Conservation (phyloP, 2,797 vertebrate species). For the Halcyon badia region DNA sequence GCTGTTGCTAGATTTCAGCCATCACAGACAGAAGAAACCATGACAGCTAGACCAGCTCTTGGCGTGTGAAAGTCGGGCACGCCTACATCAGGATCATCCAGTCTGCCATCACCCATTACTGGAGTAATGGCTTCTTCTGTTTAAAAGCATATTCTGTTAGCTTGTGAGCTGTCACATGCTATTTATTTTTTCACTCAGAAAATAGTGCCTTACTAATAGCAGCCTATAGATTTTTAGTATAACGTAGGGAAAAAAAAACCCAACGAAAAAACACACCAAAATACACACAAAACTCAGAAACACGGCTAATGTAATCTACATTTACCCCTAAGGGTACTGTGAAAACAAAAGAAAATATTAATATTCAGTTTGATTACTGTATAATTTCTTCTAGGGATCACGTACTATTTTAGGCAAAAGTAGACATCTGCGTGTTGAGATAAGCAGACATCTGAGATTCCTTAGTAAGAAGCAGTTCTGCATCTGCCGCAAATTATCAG, state of each 20-base stretch:
- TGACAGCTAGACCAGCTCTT: neutral
- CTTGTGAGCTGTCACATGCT: neutral
- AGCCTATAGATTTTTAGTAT: neutral
- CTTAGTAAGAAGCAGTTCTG: neutral
- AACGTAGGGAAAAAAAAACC: neutral
- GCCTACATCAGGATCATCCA: neutral
- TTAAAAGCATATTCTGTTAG: neutral
- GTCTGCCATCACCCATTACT: neutral
- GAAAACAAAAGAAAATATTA: neutral
- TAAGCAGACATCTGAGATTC: neutral
- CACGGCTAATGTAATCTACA: neutral
- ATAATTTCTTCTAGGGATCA: neutral
- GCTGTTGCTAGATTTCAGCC: neutral
- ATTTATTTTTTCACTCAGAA: constrained; percentile 5
- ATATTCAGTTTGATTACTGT: neutral
- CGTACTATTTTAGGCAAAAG: neutral
- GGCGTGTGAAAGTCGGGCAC: rapidly evolving
- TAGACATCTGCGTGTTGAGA: neutral
- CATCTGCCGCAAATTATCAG: neutral
- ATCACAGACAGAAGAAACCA: neutral
- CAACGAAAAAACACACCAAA: neutral
- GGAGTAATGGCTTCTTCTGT: neutral
- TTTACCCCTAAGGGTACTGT: neutral
- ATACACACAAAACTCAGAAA: neutral
- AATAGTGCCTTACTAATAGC: neutral